Evolutionary conservation across 2,113 vertebrate species (phyloP), one percentile per base, ranked within the genome.

Genomic region (Corydoras sp.): DNA sequence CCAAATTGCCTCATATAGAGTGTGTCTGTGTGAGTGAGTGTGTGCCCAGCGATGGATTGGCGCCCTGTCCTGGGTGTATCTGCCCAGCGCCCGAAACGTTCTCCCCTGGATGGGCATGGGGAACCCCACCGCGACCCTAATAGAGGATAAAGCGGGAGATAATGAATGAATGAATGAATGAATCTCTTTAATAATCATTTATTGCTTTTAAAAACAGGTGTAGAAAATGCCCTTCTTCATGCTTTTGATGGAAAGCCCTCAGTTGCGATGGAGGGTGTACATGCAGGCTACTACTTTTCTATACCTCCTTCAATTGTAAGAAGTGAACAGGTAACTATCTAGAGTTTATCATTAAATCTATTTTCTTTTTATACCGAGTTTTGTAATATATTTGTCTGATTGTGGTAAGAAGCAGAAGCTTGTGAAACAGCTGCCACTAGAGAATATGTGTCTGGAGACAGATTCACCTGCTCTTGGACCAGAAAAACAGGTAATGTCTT

Each of bases 381-480:
- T 3, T 53, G 55, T 68, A 24, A 56, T 43, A 68, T 75, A 54
- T 65, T 76, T 79, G 11, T 68, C 32, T 3, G 81, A 80, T 91
- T 91, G 68, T 75, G 84, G 81, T 81, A 94, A 98, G 95, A 98
- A 98, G 92, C 95, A 98, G 88, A 98, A 96, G 80, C 92, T 99
- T 56, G 93, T 98, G 82, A 95, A 95, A 73, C 90, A 93, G 84
- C 74, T 99, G 70, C 96, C 96, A 3, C 84, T 99, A 66, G 95
- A 95, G 79, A 92, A 82, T 77, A 90, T 99, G 67, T 98, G 95
- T 76, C 87, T 99, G 70, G 95, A 98, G 88, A 98, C 95, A 0
- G 96, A 99, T 73, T 93, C 95, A 15, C 97, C 96, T 69, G 94
- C 92, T 2, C 86, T 98, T 5, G 97, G 96, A 10, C 95, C 94